Base-by-base conservation (phyloP, 2,888 invertebrate species). In the Himalopsyche tibetana region DNA sequence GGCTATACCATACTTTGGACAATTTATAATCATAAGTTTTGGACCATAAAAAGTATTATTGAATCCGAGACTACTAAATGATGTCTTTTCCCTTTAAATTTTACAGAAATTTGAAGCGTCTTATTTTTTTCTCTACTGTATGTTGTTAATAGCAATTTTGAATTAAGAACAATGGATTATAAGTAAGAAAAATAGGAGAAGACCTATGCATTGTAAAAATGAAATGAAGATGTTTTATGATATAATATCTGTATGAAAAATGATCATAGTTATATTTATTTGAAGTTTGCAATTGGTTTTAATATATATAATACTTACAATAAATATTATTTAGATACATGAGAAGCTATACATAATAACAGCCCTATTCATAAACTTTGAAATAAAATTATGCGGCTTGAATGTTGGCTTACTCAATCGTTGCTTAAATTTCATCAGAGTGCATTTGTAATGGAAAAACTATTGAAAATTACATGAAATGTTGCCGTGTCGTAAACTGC, bases 401-500 rank as follows among this genome's bases (percentile, higher is more conserved):
- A 15, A 36, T 74, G 15, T 74, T 38, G 12, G 36, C 36, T 36
- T 15, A 74, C 38, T 38, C 63, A 74, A 74, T 38, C 12, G 74
- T 11, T 74, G 19, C 2, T 45, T 45, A 17, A 74, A 74, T 74
- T 74, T 74, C 15, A 12, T 36, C 45, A 42, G 80, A 45, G 42
- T 80, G 42, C 36, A 80, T 80, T 45, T 5, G 28, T 19, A 42
- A 51, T 45, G 80, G 28, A 5, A 80, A 80, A 42, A 80, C 80
- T 80, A 28, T 80, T 19, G 80, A 4, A 80, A 51, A 36, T 40
- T 45, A 42, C 45, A 51, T 51, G 80, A 80, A 80, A 80, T 74
- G 74, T 74, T 74, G 74, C 74, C 74, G 74, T 74, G 74, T 86
- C 74, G 79, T 82, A 28, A 85, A 56, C 63, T 56, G 85, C 79